phyloP scores from a whole-genome alignment of 2,888 invertebrate species.

The Brachylomia viminalis region DNA sequence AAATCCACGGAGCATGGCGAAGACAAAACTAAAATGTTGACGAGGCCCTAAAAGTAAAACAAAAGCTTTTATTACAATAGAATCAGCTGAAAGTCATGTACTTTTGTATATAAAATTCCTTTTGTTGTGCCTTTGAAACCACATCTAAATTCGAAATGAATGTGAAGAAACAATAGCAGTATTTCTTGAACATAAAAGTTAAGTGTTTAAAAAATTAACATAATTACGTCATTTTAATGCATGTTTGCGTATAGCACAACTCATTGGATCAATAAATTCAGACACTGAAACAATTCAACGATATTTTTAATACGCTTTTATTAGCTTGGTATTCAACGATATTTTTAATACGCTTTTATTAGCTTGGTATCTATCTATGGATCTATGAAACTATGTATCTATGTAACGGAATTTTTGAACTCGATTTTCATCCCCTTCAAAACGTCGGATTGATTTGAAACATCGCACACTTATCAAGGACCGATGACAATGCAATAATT shows the following conservation, averaged over 20 bases:
- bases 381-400: too few species aligned
- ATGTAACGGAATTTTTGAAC: too few species aligned
- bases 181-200: not conserved
- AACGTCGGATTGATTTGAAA: too few species aligned
- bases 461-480: too few species aligned
- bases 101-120: not conserved
- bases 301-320: not conserved
- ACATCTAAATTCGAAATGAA: not conserved
- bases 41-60: constrained; percentile 7
- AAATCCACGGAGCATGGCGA: constrained; percentile 57
- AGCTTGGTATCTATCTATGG: too few species aligned
- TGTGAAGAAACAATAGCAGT: not conserved
- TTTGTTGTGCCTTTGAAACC: not conserved
- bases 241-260: not conserved
- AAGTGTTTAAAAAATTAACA: not conserved
- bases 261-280: not conserved
- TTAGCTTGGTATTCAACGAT: too few species aligned
- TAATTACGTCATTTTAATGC: not conserved
- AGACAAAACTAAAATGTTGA: constrained; percentile 58
- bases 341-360: too few species aligned
- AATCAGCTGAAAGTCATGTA: not conserved
- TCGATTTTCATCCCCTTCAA: too few species aligned
- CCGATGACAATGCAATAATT: too few species aligned
- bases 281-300: not conserved
- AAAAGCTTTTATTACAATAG: constrained; percentile 1